Evolutionary conservation across 2,113 vertebrate species (phyloP), one percentile per base, ranked within the genome.

Genomic region (Anarrhichthys ocellatus): DNA sequence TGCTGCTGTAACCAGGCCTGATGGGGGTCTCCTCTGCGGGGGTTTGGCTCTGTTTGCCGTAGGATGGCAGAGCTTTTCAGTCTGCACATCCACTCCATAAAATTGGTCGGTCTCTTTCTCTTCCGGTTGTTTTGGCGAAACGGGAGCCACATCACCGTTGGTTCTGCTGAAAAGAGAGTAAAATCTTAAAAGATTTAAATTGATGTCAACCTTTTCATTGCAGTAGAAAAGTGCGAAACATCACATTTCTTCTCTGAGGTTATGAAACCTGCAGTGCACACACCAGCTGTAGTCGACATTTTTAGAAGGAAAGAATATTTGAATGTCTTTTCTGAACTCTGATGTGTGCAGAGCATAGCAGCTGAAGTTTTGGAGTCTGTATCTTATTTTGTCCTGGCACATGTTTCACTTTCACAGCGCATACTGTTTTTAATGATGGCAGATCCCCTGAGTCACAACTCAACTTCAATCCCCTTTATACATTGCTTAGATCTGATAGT

Each of bases 21-120:
- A 85, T 0, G 95, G 95, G 0, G 93, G 95, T 92, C 95, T 94
- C 73, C 95, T 93, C 44, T 93, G 90, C 0, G 95, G 95, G 8
- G 94, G 95, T 79, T 95, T 96, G 64, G 94, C 95, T 88, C 95
- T 88, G 90, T 93, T 93, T 40, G 93, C 95, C 14, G 95, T 96
- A 5, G 94, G 95, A 76, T 96, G 95, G 76, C 17, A 95, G 67
- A 96, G 90, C 88, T 94, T 96, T 32, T 91, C 90, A n/a, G 91
- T 86, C 38, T 84, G 81, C 62, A 94, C 85, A 2, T 94, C 92
- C 34, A 95, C 18, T 9, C 88, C 90, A 9, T 95, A 94, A 80
- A 96, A 95, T 62, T 92, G 81, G 20, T 94, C 88, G 0, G 11
- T 11, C 9, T 88, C 81, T 38, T 89, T 91, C 11, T 89, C 87